Evolutionary conservation across 2,797 vertebrate genomes (phyloP), one percentile per base, ranked within the genome.

Genomic region (Podarcis siculus): DNA sequence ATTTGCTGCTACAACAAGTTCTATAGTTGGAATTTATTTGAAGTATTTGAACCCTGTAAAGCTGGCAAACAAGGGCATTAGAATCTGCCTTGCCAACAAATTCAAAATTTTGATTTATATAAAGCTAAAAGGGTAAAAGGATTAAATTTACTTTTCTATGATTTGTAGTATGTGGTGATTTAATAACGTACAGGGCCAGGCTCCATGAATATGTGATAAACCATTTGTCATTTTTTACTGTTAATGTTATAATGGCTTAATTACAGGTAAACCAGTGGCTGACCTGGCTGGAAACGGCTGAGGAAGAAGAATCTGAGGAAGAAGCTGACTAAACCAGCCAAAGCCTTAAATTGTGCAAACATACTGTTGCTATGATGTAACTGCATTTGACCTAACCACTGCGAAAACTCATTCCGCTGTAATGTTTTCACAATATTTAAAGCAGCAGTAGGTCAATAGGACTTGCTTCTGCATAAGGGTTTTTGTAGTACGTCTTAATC

Each of bases 271-370:
- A 99, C 97, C 99, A 99, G 86, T 99, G 99, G 99, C 97, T 99
- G 95, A 99, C 98, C 95, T 99, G 99, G 98, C 97, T 99, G 97
- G 99, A 99, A 97, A 99, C 98, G 1, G 99, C 99, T 32, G 99
- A 99, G 96, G 99, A 99, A 96, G 99, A 99, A 97, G 99, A 99
- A 97, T 99, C 99, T 0, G 99, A 99, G 96, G 99, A 99, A 78
- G 99, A 99, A 94, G 98, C 97, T 89, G 98, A 99, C 92, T 99
- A 97, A 99, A 97, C 97, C 97, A 97, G 96, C 97, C 97, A 96
- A 97, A 97, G 97, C 97, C 96, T 98, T 96, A 96, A 97, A 94
- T 97, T 97, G 97, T 98, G 97, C 96, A 97, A 97, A 98, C 97
- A 97, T 98, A 98, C 97, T 97, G 97, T 95, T 97, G 97, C 96